Percentiles rank a stretch among this genome's conserved stretches.
phyloP scores from a whole-genome alignment of 2,888 invertebrate species.

The Drosophila buzzatii region DNA sequence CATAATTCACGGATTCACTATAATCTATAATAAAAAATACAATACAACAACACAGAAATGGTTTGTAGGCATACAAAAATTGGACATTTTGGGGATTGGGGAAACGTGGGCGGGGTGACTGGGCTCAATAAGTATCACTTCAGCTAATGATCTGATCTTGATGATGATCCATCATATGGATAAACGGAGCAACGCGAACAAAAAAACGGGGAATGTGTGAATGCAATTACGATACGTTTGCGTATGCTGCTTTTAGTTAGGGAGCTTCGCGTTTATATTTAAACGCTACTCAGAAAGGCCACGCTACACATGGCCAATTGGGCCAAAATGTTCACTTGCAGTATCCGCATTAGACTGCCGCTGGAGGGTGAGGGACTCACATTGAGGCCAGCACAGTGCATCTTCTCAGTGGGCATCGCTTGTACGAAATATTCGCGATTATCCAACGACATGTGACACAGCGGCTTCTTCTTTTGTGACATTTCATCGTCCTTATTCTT shows the following conservation, averaged over 20 bases:
- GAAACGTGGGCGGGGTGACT: neutral
- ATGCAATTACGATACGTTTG: constrained; percentile 55
- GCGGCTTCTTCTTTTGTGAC: constrained; percentile 94
- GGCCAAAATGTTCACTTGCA: constrained; percentile 82
- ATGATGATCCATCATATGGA: constrained; percentile 40
- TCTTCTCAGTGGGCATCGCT: constrained; percentile 92
- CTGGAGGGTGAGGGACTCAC: constrained; percentile 82
- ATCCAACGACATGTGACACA: constrained; percentile 92
- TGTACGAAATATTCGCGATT: constrained; percentile 93
- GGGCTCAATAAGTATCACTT: constrained; percentile 49
- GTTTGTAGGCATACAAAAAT: constrained; percentile 65
- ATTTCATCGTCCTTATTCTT: constrained; percentile 94
- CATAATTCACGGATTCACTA: constrained; percentile 80
- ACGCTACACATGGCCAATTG: constrained; percentile 77
- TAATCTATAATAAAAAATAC: constrained; percentile 77
- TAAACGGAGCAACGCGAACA: constrained; percentile 28
- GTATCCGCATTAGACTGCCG: constrained; percentile 81
- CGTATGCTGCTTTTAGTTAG: constrained; percentile 34
- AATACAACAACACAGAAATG: constrained; percentile 72
- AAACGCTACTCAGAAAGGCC: constrained; percentile 73
- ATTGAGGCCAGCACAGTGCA: constrained; percentile 92
- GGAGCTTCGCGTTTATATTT: constrained; percentile 54
- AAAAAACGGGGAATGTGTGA: constrained; percentile 34
- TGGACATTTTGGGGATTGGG: constrained; percentile 3
- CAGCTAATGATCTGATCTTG: constrained; percentile 35